Evolutionary conservation across 2,113 vertebrate genomes (phyloP), one percentile per base, ranked within the genome.

Genomic region (Myotis davidii): DNA sequence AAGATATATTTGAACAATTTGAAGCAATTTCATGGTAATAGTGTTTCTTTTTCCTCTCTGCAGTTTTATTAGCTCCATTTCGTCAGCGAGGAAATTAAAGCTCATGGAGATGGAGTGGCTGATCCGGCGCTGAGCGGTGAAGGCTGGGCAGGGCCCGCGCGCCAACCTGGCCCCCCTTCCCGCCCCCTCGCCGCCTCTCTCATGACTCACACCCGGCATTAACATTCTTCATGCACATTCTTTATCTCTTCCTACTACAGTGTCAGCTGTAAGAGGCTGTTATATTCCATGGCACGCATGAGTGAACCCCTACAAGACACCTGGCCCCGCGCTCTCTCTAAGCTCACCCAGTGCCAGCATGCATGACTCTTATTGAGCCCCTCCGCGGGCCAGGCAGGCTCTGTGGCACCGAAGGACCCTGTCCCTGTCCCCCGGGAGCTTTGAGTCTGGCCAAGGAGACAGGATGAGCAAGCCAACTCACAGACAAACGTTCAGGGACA

Each of bases 1-100:
- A 97, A 97, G 97, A 97, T 94, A 70, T 82, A 96, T 97, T 92
- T 92, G 94, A 96, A 96, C 93, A 95, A 97, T 97, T 96, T 93
- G 79, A 95, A 94, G 96, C 95, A 97, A 97, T 97, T 97, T 96
- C 64, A 88, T 84, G 93, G 94, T 93, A 96, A 95, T 54, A 18
- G 92, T 76, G 96, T 83, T 74, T 88, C 93, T 72, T 72, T 84
- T 83, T 94, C 78, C 67, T 79, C 37, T 82, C 91, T 88, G 34
- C 37, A 13, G 69, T 95, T 95, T 97, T 94, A 96, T 96, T 92
- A 96, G 86, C 88, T 96, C 85, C 85, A 76, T 96, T 91, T 97
- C 29, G 29, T 74, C 23, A 37, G 94, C 1, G 85, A 96, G 94
- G 97, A 94, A 90, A 94, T 94, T 56, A 92, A 90, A 69, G 69